Base-by-base conservation (phyloP, 2,113 vertebrate species). In the Atrichornis clamosus region DNA sequence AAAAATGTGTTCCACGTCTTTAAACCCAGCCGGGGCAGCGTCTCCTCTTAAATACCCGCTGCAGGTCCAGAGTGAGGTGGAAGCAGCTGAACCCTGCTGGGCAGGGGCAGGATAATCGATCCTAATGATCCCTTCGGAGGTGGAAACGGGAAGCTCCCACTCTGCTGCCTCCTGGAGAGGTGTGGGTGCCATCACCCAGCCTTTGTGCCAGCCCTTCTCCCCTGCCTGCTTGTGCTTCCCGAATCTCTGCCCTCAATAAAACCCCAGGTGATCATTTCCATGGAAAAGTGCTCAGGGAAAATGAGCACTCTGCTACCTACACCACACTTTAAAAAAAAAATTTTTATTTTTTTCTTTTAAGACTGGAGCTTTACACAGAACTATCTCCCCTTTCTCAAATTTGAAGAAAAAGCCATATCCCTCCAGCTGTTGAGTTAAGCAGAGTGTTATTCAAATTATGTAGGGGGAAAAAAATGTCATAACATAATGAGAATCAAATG, bases 401-500 rank as follows among this genome's bases (percentile, higher is more conserved):
- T 6, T 20, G 62, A 53, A 73, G 87, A 15, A n/a, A 89, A 83
- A 75, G 53, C 78, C 87, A 68, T 63, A 94, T 91, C 78, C 75
- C 73, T 96, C 96, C 93, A 93, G 94, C 94, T 97, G 89, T 82
- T 97, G 90, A 95, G 89, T 88, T 97, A 96, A 96, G 88, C 91
- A 94, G 92, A 95, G 92, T 90, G 90, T 96, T 98, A 96, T 94
- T 97, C 82, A 97, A 96, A 97, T 96, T 95, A 95, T 68, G 70
- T 85, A 84, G 80, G 87, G 95, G 84, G 46, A 73, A 60, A 96
- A 96, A 93, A 95, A 95, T 93, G 87, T 95, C 89, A 60, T 92
- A 97, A 90, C 87, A 69, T 96, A 96, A 98, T 92, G 88, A 97
- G 96, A 97, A 96, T 92, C 91, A 96, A 97, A 97, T 84, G 89